Percentiles rank a stretch among this genome's conserved stretches.
Conservation (phyloP, 2,797 vertebrate genomes). For the Argyrosomus regius region DNA sequence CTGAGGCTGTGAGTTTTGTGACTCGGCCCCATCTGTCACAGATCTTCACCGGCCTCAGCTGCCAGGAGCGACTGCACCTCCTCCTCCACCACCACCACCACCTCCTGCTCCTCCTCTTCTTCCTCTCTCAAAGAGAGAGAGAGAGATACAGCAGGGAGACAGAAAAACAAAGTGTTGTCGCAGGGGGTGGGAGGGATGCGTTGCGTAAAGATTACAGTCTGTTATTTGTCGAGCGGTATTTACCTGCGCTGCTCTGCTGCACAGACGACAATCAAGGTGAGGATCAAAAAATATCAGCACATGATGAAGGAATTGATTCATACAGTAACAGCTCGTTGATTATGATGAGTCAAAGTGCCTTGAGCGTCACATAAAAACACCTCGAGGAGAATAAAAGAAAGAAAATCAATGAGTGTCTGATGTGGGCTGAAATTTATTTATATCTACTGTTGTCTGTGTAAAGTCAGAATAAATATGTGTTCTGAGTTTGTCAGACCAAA, state of each 20-base stretch:
- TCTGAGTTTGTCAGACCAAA: too few species aligned
- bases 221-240: conserved; percentile 45
- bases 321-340: conserved; percentile 14
- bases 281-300: conserved; percentile 13
- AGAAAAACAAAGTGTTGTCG: conserved; percentile 21
- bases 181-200: conserved; percentile 27
- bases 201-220: conserved; percentile 48
- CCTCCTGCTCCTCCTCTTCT: conserved; percentile 26
- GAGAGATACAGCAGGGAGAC: conserved; percentile 12
- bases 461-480: too few species aligned
- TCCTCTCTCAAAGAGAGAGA: conserved; percentile 31
- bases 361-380: conserved; percentile 22
- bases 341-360: neutral
- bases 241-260: conserved; percentile 58
- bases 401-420: conserved; percentile 2
- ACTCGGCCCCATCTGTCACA: conserved; percentile 97
- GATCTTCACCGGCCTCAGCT: conserved; percentile 91
- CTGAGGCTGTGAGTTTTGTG: conserved; percentile 93
- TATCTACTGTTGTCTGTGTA: neutral
- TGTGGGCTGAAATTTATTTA: neutral
- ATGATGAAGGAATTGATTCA: conserved; percentile 25
- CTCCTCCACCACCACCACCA: conserved; percentile 45
- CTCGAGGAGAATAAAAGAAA: conserved; percentile 22
- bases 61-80: conserved; percentile 89
- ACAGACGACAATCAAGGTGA: conserved; percentile 12